Conservation (phyloP, 2,113 vertebrate species). For the Asarcornis scutulata region DNA sequence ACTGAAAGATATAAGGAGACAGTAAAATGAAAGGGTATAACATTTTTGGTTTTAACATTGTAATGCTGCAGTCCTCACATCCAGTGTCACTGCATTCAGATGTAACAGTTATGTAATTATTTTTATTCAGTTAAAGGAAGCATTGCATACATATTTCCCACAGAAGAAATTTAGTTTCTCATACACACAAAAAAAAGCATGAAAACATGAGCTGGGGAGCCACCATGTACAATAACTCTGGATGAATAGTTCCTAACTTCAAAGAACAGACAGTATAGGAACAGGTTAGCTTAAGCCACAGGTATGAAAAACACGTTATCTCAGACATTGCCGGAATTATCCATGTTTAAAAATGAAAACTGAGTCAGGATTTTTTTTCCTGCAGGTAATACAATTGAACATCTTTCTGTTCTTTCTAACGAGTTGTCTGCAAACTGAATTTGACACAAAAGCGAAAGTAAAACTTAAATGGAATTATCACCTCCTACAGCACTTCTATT, state of each 20-base stretch:
- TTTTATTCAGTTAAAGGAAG: background rate
- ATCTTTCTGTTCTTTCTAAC: background rate
- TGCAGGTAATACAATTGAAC: background rate
- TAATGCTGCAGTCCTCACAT: background rate
- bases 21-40: background rate
- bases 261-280: background rate
- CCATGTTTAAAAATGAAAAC: background rate
- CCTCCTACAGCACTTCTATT: background rate
- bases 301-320: background rate
- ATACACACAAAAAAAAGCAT: background rate
- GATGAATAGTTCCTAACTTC: background rate
- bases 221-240: background rate
- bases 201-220: background rate
- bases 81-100: background rate
- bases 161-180: background rate
- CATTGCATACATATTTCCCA: background rate
- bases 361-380: background rate
- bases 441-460: background rate
- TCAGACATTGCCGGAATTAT: background rate
- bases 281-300: background rate
- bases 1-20: conserved; percentile 74
- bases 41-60: background rate
- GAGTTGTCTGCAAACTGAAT: background rate
- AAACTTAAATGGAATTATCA: background rate
- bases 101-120: background rate